Evolutionary conservation across 2,888 invertebrate genomes (phyloP), one percentile per base, ranked within the genome.

Genomic region (Sphinx pinastri): DNA sequence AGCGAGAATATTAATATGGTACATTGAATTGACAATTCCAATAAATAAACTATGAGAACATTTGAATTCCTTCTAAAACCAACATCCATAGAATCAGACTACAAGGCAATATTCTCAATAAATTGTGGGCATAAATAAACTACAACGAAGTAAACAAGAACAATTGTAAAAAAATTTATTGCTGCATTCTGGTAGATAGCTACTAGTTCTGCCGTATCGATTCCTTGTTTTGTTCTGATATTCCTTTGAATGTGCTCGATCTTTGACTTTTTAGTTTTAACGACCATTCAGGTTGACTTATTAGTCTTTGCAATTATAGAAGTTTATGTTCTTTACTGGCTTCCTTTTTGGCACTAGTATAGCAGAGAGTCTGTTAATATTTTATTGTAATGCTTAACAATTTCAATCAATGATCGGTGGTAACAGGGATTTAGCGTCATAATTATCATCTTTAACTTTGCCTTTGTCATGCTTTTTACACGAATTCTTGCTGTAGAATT

Each of bases 151-250:
- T 31, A 25, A 57, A 57, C 45, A 59, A 59, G 59, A 59, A 16
- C 59, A 59, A 45, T 59, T 45, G 38, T 14, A 59, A 38, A 59
- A 38, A 59, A 45, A 45, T 59, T 59, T 59, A 59, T 59, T 59
- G 45, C 59, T n/a, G n/a, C 45, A n/a, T 10, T 45, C 38, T 16
- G 45, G 16, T 59, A 45, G 8, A 45, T 59, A 38, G 45, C 59
- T 11, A 16, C n/a, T 45, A 45, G 45, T 45, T 45, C 10, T 45
- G 45, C 38, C 59, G 59, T 45, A 38, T 45, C n/a, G 14, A 11
- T 45, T n/a, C 10, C 45, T 59, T n/a, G 11, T 59, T 45, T 16
- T 45, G 45, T 4, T 8, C n/a, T 45, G 45, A n/a, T 45, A 45
- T 59, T 45, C 45, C 45, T 45, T 45, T 4, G 11, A 57, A 25